phyloP scores from a whole-genome alignment of 2,888 invertebrate species.

The Eledona agricola region DNA sequence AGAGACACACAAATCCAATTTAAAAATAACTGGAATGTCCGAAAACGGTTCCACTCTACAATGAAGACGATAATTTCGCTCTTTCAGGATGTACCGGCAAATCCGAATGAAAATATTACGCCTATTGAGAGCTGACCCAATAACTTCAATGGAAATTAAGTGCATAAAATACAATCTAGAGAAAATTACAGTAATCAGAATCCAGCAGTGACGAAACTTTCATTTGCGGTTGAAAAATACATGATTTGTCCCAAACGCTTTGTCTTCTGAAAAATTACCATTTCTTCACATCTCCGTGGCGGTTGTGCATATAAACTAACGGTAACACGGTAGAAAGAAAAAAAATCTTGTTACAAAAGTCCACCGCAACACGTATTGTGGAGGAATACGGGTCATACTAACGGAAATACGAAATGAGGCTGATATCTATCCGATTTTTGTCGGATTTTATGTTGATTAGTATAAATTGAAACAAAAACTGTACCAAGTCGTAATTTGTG shows the following conservation, averaged over 20 bases:
- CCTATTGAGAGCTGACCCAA: conserved; percentile 20
- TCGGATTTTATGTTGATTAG: conserved; percentile 40
- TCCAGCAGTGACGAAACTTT: conserved; percentile 27
- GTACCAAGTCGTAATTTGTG: no score
- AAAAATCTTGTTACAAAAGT: conserved; percentile 40
- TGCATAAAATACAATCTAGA: conserved; percentile 15
- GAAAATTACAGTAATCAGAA: conserved; percentile 32
- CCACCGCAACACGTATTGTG: conserved; percentile 48
- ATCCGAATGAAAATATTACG: conserved; percentile 18
- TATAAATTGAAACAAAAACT: no score
- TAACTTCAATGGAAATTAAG: conserved; percentile 26
- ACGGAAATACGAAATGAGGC: conserved; percentile 48
- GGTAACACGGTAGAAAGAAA: conserved; percentile 19
- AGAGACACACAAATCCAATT: conserved; percentile 1
- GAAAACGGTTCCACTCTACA: neutral
- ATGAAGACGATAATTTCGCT: neutral
- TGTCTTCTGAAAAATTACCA: neutral
- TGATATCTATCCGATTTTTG: conserved; percentile 47
- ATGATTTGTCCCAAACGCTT: neutral
- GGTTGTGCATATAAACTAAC: conserved; percentile 1
- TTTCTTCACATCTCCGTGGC: neutral
- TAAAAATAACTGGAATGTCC: conserved; percentile 8
- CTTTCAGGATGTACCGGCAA: conserved; percentile 21
- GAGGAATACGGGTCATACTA: conserved; percentile 47
- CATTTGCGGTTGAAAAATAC: conserved; percentile 15